A percentile compares a stretch with the other conserved stretches of the same genome.
phyloP scores from a whole-genome alignment of 2,888 invertebrate species.

The Melanchra persicariae region DNA sequence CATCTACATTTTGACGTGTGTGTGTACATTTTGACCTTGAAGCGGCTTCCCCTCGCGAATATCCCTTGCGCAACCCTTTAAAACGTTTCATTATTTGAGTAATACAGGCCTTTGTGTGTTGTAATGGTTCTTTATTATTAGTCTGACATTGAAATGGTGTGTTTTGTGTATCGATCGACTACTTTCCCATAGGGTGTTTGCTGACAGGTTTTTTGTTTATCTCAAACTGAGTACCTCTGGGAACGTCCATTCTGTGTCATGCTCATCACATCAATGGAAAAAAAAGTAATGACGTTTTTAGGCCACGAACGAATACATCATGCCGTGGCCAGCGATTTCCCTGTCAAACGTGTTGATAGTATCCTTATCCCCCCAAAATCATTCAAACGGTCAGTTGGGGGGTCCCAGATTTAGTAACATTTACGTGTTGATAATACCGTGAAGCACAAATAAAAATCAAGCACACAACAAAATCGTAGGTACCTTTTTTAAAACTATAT shows the following conservation, averaged over 20 bases:
- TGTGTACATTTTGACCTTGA: constrained; percentile 76
- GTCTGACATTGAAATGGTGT: constrained; percentile 52
- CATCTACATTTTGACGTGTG: constrained; percentile 7
- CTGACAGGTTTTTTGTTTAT: constrained; percentile 45
- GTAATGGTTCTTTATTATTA: constrained; percentile 61
- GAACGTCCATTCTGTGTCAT: not conserved
- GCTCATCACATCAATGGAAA: not conserved
- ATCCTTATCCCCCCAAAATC: constrained; percentile 41
- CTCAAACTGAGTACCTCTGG: constrained; percentile 13
- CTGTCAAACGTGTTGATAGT: constrained; percentile 5
- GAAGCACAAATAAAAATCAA: not conserved
- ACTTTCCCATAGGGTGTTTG: constrained; percentile 10
- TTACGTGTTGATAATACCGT: not conserved
- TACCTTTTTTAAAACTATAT: no score
- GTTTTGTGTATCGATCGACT: constrained; percentile 34
- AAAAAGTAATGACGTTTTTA: not conserved
- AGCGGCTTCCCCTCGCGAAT: constrained; percentile 69
- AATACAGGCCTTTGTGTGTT: constrained; percentile 47
- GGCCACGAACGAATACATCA: not conserved
- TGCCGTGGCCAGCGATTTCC: not conserved
- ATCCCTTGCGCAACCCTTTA: constrained; percentile 61
- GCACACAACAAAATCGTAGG: not conserved
- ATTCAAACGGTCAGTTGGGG: constrained; percentile 2
- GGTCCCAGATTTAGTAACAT: not conserved
- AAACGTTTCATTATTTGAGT: constrained; percentile 66